These are phyloP conservation scores for Lepidotrigona ventralis DNA, from an alignment of 1,140 invertebrate species.

Conservation along the genomic window DNA sequence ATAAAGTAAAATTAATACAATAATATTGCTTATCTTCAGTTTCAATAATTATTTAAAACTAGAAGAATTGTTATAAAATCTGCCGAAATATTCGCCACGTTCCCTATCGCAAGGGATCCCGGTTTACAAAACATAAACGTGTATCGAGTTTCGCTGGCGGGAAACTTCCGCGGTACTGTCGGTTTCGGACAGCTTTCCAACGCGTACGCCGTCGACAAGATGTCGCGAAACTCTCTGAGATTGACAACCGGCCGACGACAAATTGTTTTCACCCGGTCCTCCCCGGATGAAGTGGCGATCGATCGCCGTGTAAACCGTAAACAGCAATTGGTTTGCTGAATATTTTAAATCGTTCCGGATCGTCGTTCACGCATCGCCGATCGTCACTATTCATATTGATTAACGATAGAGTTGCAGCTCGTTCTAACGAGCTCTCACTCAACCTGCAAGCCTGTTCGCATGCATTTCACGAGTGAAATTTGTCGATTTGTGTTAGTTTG, in stretches of 20 bases:
- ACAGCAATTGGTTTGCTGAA: not conserved
- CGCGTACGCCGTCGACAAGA: conserved; percentile 12
- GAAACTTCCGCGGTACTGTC: not conserved
- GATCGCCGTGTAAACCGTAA: not conserved
- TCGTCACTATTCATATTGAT: not conserved
- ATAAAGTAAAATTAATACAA: too few species aligned
- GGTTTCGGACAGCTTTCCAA: conserved; percentile 12
- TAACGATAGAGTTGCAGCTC: not conserved
- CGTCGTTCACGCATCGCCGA: not conserved
- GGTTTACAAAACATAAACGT: not conserved
- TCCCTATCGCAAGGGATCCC: not conserved
- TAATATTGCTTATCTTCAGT: too few species aligned
- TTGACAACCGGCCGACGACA: conserved; percentile 27
- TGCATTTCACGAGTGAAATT: not conserved
- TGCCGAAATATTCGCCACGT: not conserved
- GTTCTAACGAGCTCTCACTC: not conserved
- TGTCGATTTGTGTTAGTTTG: not conserved
- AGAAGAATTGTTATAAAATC: too few species aligned
- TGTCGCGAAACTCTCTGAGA: conserved; percentile 14
- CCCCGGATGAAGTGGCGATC: not conserved
- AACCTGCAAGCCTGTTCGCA: not conserved
- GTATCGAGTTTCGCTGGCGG: not conserved
- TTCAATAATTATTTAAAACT: too few species aligned
- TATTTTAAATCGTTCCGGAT: not conserved
- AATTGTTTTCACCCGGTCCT: conserved; percentile 28